Evolutionary conservation across 2,888 invertebrate species (phyloP), one percentile per base, ranked within the genome.

Genomic region (Lordiphosa fenestrarum): DNA sequence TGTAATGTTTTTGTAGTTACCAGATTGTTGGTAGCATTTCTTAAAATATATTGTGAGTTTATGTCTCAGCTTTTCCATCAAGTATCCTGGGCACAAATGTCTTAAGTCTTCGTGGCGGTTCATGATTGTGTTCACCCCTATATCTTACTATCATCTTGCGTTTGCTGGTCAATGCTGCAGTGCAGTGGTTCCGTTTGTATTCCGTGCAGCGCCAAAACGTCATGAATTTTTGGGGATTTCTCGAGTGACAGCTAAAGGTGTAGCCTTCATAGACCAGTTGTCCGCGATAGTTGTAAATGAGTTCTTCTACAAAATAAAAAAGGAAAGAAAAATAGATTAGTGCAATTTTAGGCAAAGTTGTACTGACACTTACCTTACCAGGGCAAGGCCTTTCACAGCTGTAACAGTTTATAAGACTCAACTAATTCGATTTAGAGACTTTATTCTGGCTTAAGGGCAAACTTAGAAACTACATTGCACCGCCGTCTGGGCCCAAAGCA

Each of bases 211-310:
- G 87, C 89, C 89, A 90, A 38, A 84, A 67, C 2, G 87, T 84
- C 19, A 78, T 54, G 40, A 82, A 86, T 2, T 84, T 73, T 0
- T 56, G 48, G 7, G 84, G 81, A 38, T 85, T 85, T 33, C 73
- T 68, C 2, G 78, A 66, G 33, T 85, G 76, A 6, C 84, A 73
- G 15, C 84, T 78, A 53, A 73, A 90, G 0, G 82, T 73, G 55
- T 84, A 72, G n/a, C 84, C 84, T 5, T 85, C 60, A 56, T 86
- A 78, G 3, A 90, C 77, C 48, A 90, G 69, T 40, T 88, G 86
- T 0, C 89, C 89, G 0, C 88, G 86, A 48, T 71, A 85, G 42
- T 88, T 89, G 56, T 90, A 89, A n/a, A 66, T 69, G 46, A 86
- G 59, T 7, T 42, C 82, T 80, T 51, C 0, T 19, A 19, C 19